Percentiles rank a stretch among this genome's conserved stretches.
Evolutionary conservation across 2,113 vertebrate species (phyloP).

Genomic region (Gobio gobio): DNA sequence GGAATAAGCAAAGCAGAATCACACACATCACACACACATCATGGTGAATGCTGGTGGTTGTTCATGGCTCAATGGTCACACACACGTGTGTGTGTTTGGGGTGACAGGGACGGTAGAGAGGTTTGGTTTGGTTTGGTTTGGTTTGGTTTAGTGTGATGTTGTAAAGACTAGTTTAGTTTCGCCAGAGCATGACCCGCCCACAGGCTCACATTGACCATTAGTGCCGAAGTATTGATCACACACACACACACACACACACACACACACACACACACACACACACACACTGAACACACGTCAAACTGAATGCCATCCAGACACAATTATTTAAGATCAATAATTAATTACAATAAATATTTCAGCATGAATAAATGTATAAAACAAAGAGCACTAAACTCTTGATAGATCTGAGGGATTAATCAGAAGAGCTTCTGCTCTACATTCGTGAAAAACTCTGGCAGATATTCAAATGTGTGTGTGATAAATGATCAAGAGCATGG

Average conservation of each 20-base stretch:
- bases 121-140: not conserved
- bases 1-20: conserved; percentile 16
- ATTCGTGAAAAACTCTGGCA: conserved; percentile 10
- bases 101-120: not conserved
- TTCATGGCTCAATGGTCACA: no score
- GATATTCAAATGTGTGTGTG: conserved; percentile 29
- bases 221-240: not conserved
- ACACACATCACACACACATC: no score
- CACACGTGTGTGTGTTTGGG: not conserved
- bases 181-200: conserved; percentile 1
- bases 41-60: no score
- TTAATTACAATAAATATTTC: conserved; percentile 2
- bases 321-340: not conserved
- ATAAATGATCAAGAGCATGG: conserved; percentile 21
- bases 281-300: not conserved
- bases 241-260: not conserved
- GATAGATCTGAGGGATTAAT: conserved; percentile 7
- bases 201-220: conserved; percentile 29
- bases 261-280: not conserved
- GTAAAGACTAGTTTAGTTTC: not conserved
- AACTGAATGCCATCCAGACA: not conserved
- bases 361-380: not conserved
- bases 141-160: not conserved
- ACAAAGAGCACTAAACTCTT: not conserved
- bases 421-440: conserved; percentile 17